Evolutionary conservation across 1,140 invertebrate genomes (phyloP), one percentile per base, ranked within the genome.

Genomic region (Calephelis virginiensis): DNA sequence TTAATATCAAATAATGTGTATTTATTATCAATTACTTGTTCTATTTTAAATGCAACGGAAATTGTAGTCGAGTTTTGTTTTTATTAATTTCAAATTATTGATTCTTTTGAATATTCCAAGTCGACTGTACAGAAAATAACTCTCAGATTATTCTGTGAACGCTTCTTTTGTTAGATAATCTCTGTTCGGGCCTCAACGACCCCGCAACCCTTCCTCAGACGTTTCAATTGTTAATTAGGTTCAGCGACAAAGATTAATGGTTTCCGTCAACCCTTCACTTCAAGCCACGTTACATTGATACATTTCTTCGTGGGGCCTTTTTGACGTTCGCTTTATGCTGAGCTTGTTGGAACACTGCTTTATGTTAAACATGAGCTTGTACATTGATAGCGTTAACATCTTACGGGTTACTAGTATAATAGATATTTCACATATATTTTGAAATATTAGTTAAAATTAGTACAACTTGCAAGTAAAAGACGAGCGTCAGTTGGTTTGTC

Each of bases 191-290:
- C 53, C 59, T 53, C 56, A 46, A 56, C 67, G 67, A 62, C 70
- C 64, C 64, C 61, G 50, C 68, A 59, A 59, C 56, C 56, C 56
- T 59, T 59, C 56, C 53, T 56, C 11, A 67, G 66, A 69, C 68
- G 64, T 72, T 78, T 76, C 76, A 78, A 80, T 80, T 76, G 74
- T 78, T 80, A 78, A 80, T 78, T 74, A 77, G 66, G 70, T 71
- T 68, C 61, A 73, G 56, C 68, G 40, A 53, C 67, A 69, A 71
- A 76, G 76, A 80, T 77, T 71, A 78, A 80, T 74, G 68, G 71
- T 63, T 68, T 59, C 56, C 56, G 56, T 59, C 56, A 59, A 59
- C 28, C 56, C 28, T 59, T 59, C 56, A 59, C 56, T 59, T 59
- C 28, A 40, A 8, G 56, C 56, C 37, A 59, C n/a, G 56, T 59